A percentile compares a stretch with the other conserved stretches of the same genome.
Evolutionary conservation across 2,888 invertebrate genomes (phyloP).

Genomic region (Oscheius sp.): DNA sequence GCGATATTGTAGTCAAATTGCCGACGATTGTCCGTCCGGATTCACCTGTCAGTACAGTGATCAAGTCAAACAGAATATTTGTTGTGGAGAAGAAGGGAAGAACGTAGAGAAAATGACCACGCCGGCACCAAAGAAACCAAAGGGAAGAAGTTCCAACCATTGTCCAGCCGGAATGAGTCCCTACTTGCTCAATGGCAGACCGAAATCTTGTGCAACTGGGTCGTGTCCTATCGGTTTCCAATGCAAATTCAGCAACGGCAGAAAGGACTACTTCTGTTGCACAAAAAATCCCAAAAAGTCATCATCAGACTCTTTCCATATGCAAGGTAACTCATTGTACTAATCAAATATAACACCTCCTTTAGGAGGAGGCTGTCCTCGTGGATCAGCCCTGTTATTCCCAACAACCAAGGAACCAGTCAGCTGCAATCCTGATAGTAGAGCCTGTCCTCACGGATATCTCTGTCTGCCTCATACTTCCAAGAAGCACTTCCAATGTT

Average conservation of each 20-base stretch:
- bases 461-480: conserved; percentile 48
- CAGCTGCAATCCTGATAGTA: conserved; percentile 50
- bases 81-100: conserved; percentile 42
- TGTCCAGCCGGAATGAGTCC: conserved; percentile 57
- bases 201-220: conserved; percentile 54
- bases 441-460: conserved; percentile 50
- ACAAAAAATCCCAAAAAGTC: conserved; percentile 51
- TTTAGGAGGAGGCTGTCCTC: conserved; percentile 50
- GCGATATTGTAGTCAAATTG: conserved; percentile 42
- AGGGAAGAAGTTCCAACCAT: conserved; percentile 33
- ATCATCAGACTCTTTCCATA: conserved; percentile 22
- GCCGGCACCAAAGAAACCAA: conserved; percentile 3
- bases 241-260: conserved; percentile 54
- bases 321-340: neutral
- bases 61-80: conserved; percentile 45
- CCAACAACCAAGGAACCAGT: conserved; percentile 56
- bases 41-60: conserved; percentile 53
- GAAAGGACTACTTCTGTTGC: conserved; percentile 56
- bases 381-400: conserved; percentile 53
- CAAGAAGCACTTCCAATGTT: conserved; percentile 49
- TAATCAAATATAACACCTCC: neutral
- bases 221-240: conserved; percentile 57
- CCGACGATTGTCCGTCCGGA: conserved; percentile 48
- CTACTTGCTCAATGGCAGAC: conserved; percentile 52
- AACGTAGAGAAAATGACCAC: conserved; percentile 5